A percentile compares a stretch with the other conserved stretches of the same genome.
Conservation (phyloP, 2,113 vertebrate genomes). For the Todiramphus chloris region DNA sequence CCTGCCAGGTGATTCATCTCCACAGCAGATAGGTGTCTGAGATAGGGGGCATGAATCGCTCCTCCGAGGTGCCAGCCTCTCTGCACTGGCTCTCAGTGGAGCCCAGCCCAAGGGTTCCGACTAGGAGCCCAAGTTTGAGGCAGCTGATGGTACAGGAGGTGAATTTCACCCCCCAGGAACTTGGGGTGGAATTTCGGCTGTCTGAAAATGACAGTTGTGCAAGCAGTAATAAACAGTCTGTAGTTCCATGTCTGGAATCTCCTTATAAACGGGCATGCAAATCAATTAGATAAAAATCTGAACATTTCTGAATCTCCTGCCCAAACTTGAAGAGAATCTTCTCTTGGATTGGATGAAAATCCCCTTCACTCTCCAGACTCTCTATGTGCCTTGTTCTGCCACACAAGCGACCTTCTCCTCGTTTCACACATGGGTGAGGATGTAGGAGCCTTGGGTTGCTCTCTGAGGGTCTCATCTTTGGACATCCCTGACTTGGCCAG, state of each 20-base stretch:
- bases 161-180: constrained; percentile 45
- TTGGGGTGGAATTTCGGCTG: constrained; percentile 29
- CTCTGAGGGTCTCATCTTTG: neutral
- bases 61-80: constrained; percentile 19
- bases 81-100: constrained; percentile 11
- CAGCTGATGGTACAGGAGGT: constrained; percentile 3
- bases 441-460: neutral
- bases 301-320: constrained; percentile 46
- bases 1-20: constrained; percentile 15
- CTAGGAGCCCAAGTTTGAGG: neutral
- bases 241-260: constrained; percentile 36
- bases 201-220: constrained; percentile 62
- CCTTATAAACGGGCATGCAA: constrained; percentile 57
- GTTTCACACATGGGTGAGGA: neutral
- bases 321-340: constrained; percentile 52
- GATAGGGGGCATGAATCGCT: neutral
- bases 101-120: neutral
- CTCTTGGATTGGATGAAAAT: constrained; percentile 24
- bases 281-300: constrained; percentile 66
- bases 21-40: neutral
- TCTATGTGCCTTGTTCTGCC: neutral
- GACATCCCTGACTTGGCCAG: neutral
- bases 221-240: constrained; percentile 49
- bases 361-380: neutral
- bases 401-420: neutral